Base-by-base conservation (phyloP, 2,113 vertebrate species). In the Xiphorhynchus elegans region DNA sequence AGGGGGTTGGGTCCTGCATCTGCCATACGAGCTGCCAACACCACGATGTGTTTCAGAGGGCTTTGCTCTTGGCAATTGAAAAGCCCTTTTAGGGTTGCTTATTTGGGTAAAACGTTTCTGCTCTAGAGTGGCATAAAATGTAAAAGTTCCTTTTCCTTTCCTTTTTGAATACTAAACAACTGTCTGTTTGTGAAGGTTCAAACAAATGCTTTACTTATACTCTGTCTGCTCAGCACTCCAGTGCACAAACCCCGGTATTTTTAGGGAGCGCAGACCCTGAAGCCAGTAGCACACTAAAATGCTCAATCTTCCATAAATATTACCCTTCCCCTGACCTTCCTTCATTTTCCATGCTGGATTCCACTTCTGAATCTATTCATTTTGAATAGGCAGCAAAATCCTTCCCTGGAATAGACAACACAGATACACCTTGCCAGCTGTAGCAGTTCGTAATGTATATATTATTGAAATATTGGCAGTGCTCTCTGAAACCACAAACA, bases 301-400 rank as follows among this genome's bases (percentile, higher is more conserved):
- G 62, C 77, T 96, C 94, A 81, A 50, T 96, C 88, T 96, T 84
- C 86, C 90, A 94, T 95, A 96, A 95, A 95, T 96, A 81, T 96
- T 97, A 97, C 90, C 96, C 96, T 97, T 94, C 92, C 87, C 56
- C 19, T 97, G 97, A 96, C 95, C 97, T 96, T 95, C 94, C 92
- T 96, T 97, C 88, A 96, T 97, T 97, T 97, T 97, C 97, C 97
- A 94, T 97, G 92, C 94, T 95, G 97, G 84, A 95, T 96, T 96
- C 97, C 92, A 96, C 92, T 96, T 95, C 94, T 94, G 87, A 93
- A 95, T 97, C 92, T 95, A 93, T 96, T 97, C 56, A 94, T 96
- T 97, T 90, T 91, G 93, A 96, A 95, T 64, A 95, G 93, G 96
- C 95, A 97, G 92, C 90, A 94, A 96, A 97, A 96, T 96, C 80